These are phyloP conservation scores for Sula dactylatra DNA, from an alignment of 2,113 vertebrate genomes.

Conservation along the genomic window DNA sequence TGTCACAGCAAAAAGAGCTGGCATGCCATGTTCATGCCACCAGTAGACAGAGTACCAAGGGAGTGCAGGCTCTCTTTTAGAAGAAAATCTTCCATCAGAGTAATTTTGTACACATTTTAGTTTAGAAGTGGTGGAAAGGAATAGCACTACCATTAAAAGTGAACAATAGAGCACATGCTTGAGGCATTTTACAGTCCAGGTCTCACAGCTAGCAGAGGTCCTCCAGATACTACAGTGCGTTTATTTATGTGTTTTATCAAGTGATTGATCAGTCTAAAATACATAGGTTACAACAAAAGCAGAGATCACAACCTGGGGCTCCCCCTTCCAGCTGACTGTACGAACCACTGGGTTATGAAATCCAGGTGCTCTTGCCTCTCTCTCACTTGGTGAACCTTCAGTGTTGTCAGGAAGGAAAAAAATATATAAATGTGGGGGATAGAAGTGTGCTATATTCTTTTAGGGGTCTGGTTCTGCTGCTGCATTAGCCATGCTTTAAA, in stretches of 20 bases:
- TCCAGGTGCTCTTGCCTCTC: neutral
- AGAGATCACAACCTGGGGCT: neutral
- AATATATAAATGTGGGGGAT: accelerated
- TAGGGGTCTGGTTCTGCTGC: neutral
- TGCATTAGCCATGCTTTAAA: neutral
- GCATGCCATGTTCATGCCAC: neutral
- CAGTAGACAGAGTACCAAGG: neutral
- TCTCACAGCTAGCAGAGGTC: neutral
- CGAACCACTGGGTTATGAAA: neutral
- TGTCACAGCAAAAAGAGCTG: neutral
- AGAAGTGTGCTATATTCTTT: neutral
- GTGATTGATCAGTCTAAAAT: neutral
- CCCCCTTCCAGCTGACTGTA: neutral
- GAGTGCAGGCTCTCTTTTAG: neutral
- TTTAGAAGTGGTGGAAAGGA: neutral
- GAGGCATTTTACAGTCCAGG: neutral
- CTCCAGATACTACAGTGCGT: neutral
- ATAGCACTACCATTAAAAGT: neutral
- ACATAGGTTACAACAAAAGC: neutral
- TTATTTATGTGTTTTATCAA: neutral
- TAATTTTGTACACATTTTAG: neutral
- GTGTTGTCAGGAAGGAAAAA: neutral
- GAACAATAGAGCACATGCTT: neutral
- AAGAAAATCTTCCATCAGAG: neutral
- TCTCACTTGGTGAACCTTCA: neutral